Evolutionary conservation across 2,113 vertebrate species (phyloP).

Genomic region (Micromys minutus): DNA sequence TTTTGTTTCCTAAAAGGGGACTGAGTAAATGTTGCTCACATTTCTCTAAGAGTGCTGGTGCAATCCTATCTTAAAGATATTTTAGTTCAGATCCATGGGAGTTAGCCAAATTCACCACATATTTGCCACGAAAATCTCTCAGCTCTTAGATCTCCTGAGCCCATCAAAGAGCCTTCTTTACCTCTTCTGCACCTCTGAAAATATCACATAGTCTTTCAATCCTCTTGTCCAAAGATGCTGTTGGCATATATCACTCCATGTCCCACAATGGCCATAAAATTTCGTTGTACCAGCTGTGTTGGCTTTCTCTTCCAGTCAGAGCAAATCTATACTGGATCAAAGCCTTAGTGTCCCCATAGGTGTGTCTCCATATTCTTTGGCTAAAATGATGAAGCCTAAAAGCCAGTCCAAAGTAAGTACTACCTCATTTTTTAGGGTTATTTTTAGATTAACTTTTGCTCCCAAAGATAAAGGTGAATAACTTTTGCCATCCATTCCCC

Average conservation of each 20-base stretch:
- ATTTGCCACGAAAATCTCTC: neutral
- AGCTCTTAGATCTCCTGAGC: neutral
- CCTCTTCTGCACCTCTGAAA: neutral
- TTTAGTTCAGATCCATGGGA: neutral
- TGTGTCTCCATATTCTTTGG: neutral
- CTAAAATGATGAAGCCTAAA: conserved; percentile 47
- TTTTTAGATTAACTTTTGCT: conserved; percentile 59
- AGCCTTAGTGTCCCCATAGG: conserved; percentile 17
- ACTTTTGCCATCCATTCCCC: conserved; percentile 11
- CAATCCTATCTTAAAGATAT: neutral
- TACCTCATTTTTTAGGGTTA: neutral
- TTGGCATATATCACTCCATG: neutral
- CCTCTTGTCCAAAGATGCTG: neutral
- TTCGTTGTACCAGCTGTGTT: neutral
- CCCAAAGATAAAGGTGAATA: conserved; percentile 27
- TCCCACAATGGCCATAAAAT: neutral
- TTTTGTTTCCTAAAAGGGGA: neutral
- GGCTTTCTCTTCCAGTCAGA: neutral
- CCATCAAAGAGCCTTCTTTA: neutral
- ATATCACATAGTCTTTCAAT: neutral
- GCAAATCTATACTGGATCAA: conserved; percentile 26
- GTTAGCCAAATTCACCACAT: neutral
- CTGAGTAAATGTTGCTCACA: neutral
- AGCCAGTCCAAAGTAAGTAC: neutral
- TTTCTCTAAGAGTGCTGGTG: too few relatives aligned